A percentile compares a stretch with the other conserved stretches of the same genome.
Evolutionary conservation across 2,888 invertebrate species (phyloP).

Genomic region (Dilophus febrilis): DNA sequence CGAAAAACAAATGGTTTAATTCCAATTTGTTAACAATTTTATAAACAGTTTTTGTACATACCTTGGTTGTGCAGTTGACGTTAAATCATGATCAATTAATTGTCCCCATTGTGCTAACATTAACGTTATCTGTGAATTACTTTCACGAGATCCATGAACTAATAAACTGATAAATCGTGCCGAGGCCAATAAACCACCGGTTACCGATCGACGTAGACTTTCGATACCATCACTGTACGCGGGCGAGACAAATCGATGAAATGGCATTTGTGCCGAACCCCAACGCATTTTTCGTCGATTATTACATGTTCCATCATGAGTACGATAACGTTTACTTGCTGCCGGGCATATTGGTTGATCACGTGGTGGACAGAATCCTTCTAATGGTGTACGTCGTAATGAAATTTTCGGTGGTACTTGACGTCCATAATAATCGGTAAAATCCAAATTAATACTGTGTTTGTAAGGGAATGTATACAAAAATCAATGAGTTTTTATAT

Average conservation of each 20-base stretch:
- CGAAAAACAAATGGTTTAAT: no score
- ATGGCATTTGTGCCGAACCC: constrained; percentile 69
- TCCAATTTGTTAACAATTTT: not conserved
- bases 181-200: constrained; percentile 49
- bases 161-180: constrained; percentile 55
- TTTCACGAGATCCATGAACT: constrained; percentile 46
- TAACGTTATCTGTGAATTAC: constrained; percentile 51
- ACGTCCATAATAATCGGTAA: constrained; percentile 20
- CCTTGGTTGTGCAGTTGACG: constrained; percentile 57
- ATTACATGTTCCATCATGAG: constrained; percentile 80
- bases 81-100: constrained; percentile 76
- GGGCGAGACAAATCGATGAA: constrained; percentile 64
- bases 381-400: constrained; percentile 25
- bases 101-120: constrained; percentile 88
- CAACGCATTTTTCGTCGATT: constrained; percentile 58
- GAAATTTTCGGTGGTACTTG: constrained; percentile 27
- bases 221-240: constrained; percentile 61
- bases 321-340: constrained; percentile 57
- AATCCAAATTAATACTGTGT: constrained; percentile 25
- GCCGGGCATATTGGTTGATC: constrained; percentile 51
- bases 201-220: constrained; percentile 33
- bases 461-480: no score
- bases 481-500: no score
- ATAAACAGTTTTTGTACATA: constrained; percentile 10
- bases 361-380: constrained; percentile 42